Evolutionary conservation across 2,888 invertebrate genomes (phyloP).

Genomic region (Sussaba pulchella): DNA sequence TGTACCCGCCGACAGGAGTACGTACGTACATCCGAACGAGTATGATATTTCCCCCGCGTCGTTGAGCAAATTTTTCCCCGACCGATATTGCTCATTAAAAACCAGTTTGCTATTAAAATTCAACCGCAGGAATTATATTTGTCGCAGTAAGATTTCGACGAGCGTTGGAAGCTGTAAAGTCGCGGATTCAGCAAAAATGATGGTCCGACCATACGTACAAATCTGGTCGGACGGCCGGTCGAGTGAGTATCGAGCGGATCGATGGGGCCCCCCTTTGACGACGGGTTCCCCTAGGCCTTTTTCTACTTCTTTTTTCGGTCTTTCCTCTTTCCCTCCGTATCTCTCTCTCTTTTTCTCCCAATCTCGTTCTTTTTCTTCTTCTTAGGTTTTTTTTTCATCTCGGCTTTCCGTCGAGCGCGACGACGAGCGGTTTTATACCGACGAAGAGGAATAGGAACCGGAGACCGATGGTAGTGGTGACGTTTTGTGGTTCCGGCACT

Average conservation of each 20-base stretch:
- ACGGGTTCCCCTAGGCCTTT: constrained; percentile 42
- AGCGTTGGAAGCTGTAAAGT: constrained; percentile 34
- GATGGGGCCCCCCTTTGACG: constrained; percentile 55
- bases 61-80: constrained; percentile 35
- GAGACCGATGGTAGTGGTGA: constrained; percentile 48
- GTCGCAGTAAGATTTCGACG: constrained; percentile 20
- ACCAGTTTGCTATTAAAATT: constrained; percentile 47
- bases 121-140: constrained; percentile 36
- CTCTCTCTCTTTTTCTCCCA: constrained; percentile 22
- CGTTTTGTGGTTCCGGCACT: constrained; percentile 67
- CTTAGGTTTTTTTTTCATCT: constrained; percentile 39
- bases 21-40: neutral
- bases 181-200: constrained; percentile 45
- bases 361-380: constrained; percentile 43
- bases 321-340: constrained; percentile 44
- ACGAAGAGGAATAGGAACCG: constrained; percentile 73
- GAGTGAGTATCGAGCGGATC: constrained; percentile 49
- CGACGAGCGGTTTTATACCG: constrained; percentile 74
- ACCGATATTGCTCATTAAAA: constrained; percentile 56
- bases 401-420: constrained; percentile 55
- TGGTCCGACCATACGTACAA: constrained; percentile 67
- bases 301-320: constrained; percentile 29
- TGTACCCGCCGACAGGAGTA: constrained; percentile 24
- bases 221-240: constrained; percentile 55
- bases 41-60: constrained; percentile 13